Evolutionary conservation across 2,797 vertebrate species (phyloP), one percentile per base, ranked within the genome.

Genomic region (Aulostomus chinensis): DNA sequence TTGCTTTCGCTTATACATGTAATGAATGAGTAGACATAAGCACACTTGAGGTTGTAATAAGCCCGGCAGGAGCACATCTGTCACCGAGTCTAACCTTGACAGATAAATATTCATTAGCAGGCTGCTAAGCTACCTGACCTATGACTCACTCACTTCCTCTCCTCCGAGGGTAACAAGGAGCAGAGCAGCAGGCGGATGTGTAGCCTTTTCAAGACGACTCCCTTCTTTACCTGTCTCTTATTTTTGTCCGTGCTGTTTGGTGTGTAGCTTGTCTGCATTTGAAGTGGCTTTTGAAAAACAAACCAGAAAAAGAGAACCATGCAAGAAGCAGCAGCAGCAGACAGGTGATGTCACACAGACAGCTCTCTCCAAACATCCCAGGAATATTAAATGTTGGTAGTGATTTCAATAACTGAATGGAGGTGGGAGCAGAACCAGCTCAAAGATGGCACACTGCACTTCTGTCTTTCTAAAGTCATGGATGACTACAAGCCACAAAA

Each of bases 51-150:
- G 6, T 1, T 15, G 30, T 50, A 64, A 68, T 62, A 63, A 20
- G 48, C 57, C 58, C 69, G 39, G 35, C 30, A 63, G 50, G 60
- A 20, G 45, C 38, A 58, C 40, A 58, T 57, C 24, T 56, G 46
- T 71, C 65, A 67, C 45, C 9, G 40, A 67, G 53, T 38, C 43
- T 48, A 77, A 73, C 73, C 68, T 56, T 16, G 24, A 48, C 46
- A 63, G 34, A 82, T 84, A 71, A 68, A 82, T 80, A 80, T 82
- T 84, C 64, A 82, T 80, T 68, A 84, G 64, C 9, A 35, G 21
- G 62, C 54, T 73, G 58, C 65, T 71, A 76, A 78, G 53, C 59
- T 58, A 65, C 52, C 45, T 73, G 68, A 86, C 73, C 74, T 76
- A 22, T 79, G 72, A 74, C 76, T 73, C 17, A 1, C 38, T 56